A percentile compares a stretch with the other conserved stretches of the same genome.
phyloP scores from a whole-genome alignment of 2,797 vertebrate species.

The Pipistrellus kuhlii region DNA sequence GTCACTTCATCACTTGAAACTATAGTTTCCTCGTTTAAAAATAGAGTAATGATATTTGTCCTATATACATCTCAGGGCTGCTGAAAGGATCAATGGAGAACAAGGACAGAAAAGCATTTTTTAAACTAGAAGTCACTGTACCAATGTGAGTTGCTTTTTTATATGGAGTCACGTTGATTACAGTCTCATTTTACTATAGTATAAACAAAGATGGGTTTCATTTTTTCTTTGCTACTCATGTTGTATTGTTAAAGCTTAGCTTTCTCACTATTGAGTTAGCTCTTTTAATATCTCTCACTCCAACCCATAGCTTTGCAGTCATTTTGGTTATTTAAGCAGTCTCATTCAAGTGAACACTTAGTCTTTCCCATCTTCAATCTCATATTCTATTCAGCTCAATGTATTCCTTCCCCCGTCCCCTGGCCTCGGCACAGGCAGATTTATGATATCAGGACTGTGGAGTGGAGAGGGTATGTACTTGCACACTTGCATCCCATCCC shows the following conservation, averaged over 20 bases:
- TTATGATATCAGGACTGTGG: neutral
- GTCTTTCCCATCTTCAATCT: neutral
- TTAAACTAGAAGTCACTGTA: neutral
- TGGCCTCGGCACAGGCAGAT: neutral
- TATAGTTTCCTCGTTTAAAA: neutral
- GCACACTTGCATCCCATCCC: neutral
- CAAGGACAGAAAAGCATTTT: neutral
- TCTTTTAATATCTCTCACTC: neutral
- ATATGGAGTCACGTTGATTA: neutral
- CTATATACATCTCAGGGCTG: neutral
- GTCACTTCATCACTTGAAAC: constrained; percentile 14
- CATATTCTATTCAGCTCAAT: neutral
- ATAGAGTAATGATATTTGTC: neutral
- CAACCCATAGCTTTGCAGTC: neutral
- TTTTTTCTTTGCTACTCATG: neutral
- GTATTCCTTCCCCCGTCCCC: too few relatives aligned
- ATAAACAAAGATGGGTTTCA: neutral
- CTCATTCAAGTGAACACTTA: neutral
- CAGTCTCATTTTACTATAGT: neutral
- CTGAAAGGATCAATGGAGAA: neutral
- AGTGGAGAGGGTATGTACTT: accelerated
- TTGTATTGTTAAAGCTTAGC: neutral
- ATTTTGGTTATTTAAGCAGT: neutral
- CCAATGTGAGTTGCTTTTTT: neutral
- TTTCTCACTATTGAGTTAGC: neutral